Conservation (phyloP, 1,140 invertebrate species). For the Drosophila pruinosa region DNA sequence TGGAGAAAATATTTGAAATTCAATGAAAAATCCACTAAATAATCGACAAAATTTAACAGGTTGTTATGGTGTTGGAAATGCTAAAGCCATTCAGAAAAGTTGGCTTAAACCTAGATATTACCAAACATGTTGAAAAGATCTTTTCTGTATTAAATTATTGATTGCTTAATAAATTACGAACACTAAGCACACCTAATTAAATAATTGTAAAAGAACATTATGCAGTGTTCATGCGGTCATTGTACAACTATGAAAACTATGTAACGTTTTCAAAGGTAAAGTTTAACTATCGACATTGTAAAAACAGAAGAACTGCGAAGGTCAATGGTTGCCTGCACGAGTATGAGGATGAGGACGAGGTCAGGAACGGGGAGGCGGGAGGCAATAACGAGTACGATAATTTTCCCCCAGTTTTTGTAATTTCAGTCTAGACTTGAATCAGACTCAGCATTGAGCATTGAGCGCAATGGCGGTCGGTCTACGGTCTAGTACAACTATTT, state of each 20-base stretch:
- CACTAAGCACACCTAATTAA: no score
- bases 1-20: no score
- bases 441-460: slow-evolving; percentile 53
- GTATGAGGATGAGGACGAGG: not conserved
- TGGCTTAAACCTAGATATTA: no score
- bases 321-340: slow-evolving; percentile 46
- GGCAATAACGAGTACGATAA: slow-evolving; percentile 2
- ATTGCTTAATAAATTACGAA: no score
- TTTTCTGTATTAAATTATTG: no score
- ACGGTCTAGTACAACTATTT: slow-evolving; percentile 22
- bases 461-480: slow-evolving; percentile 50
- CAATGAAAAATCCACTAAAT: no score
- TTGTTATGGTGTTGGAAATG: no score
- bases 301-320: slow-evolving; percentile 54
- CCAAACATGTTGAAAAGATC: no score
- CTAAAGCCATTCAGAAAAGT: no score
- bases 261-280: slow-evolving; percentile 3
- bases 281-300: slow-evolving; percentile 15
- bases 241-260: not conserved
- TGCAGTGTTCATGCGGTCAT: not conserved
- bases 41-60: no score
- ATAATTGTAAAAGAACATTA: not conserved
- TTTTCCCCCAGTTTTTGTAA: slow-evolving; percentile 38
- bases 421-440: slow-evolving; percentile 64
- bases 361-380: no score